Percentiles rank a stretch among this genome's conserved stretches.
Conservation (phyloP, 2,797 vertebrate species). For the Ceryle rudis region DNA sequence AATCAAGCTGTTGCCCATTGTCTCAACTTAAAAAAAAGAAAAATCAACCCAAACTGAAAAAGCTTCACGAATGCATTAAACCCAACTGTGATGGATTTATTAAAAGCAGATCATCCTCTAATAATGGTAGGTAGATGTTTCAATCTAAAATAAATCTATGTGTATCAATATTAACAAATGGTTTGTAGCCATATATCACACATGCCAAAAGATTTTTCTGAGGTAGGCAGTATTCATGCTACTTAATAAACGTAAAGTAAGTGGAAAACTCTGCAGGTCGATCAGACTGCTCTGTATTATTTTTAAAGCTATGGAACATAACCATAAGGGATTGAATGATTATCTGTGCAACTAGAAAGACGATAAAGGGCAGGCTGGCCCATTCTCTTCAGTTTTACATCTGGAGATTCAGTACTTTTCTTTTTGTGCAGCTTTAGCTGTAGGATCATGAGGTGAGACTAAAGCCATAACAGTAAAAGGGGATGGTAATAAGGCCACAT, state of each 20-base stretch:
- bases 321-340: neutral
- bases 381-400: neutral
- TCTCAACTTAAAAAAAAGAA: neutral
- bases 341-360: neutral
- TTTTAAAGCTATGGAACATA: neutral
- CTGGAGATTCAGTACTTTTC: neutral
- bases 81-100: neutral
- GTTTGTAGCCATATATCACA: neutral
- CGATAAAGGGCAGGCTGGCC: neutral
- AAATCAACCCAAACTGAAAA: neutral
- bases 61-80: neutral
- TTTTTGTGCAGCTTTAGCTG: neutral
- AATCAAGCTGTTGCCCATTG: neutral
- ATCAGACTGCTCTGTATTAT: neutral
- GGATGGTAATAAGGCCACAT: neutral
- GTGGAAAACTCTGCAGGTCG: neutral
- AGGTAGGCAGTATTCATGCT: neutral
- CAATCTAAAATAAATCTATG: neutral
- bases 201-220: neutral
- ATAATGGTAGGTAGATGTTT: neutral
- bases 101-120: neutral
- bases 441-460: neutral
- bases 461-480: neutral
- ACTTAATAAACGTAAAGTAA: neutral
- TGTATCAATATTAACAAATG: neutral